Base-by-base conservation (phyloP, 2,113 vertebrate genomes). In the Nematolebias whitei region DNA sequence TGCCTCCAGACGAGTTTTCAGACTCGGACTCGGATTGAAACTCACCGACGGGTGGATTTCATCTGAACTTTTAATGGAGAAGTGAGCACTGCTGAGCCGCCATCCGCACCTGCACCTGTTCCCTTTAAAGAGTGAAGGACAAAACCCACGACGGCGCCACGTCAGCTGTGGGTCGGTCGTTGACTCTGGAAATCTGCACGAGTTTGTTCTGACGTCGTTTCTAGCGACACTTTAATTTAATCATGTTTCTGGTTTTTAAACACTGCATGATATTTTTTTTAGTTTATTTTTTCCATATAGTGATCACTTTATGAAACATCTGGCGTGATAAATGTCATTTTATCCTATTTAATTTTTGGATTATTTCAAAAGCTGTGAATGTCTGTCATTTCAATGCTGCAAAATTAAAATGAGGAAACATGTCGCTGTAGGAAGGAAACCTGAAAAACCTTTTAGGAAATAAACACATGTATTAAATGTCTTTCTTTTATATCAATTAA, bases 1-100 rank as follows among this genome's bases (percentile, higher is more conserved):
- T 79, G 62, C 86, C 47, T 81, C 77, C 85, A 98, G 96, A 94
- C 45, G 93, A 96, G 3, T 83, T 87, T 69, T 96, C 93, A 0
- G 89, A 96, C 83, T 95, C 94, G 0, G 95, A 98, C 84, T 96
- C 95, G 0, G 95, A 98, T 77, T 97, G 89, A 98, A 76, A 55
- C 14, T 62, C 35, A 29, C 39, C 67, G 44, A 76, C 13, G 18
- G 52, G 44, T 1, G 45, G 19, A 20, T 66, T 54, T 49, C 20
- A 32, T 9, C 19, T 19, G 15, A 51, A 32, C 19, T 18, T 24
- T 19, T 57, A 44, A 13, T 16, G 41, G 22, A 63, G 61, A 72
- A 26, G 19, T 2, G 38, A 39, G 18, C 15, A 18, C 45, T 22
- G 19, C 38, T 50, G 32, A 48, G 38, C 41, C 49, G 26, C 18